Percentiles rank a stretch among this genome's conserved stretches.
These are phyloP conservation scores for Cheirogaleus major DNA, from an alignment of 2,797 vertebrate genomes.

Conservation along the genomic window DNA sequence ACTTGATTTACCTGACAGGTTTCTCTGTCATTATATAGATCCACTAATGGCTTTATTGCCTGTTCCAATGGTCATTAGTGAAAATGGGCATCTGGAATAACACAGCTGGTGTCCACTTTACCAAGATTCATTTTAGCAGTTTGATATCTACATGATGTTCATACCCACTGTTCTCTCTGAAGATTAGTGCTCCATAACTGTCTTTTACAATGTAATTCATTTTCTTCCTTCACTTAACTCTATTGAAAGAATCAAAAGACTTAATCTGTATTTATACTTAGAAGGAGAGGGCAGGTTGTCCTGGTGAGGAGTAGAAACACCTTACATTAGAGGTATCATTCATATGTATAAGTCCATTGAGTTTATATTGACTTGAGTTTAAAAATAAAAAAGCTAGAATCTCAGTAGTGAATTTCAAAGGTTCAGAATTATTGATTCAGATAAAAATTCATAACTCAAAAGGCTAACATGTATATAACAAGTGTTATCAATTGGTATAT, in stretches of 20 bases:
- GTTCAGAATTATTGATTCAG: constrained; percentile 2
- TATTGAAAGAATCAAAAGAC: background rate
- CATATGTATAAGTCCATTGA: background rate
- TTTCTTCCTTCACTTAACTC: background rate
- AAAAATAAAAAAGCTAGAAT: background rate
- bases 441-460: background rate
- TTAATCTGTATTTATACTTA: background rate
- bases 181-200: constrained; percentile 31
- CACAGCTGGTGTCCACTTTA: constrained; percentile 41
- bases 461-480: background rate
- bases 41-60: constrained; percentile 35
- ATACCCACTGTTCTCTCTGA: constrained; percentile 42
- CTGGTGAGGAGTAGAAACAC: background rate
- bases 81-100: constrained; percentile 35
- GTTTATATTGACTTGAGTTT: background rate
- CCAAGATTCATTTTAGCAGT: constrained; percentile 22
- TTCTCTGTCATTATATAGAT: constrained; percentile 13
- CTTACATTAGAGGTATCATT: background rate
- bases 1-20: background rate
- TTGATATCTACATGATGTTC: background rate
- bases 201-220: constrained; percentile 14
- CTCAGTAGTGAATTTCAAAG: constrained; percentile 27
- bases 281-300: background rate
- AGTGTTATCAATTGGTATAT: background rate
- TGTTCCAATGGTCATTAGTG: constrained; percentile 35